Evolutionary conservation across 2,888 invertebrate species (phyloP).

Genomic region (Actias luna): DNA sequence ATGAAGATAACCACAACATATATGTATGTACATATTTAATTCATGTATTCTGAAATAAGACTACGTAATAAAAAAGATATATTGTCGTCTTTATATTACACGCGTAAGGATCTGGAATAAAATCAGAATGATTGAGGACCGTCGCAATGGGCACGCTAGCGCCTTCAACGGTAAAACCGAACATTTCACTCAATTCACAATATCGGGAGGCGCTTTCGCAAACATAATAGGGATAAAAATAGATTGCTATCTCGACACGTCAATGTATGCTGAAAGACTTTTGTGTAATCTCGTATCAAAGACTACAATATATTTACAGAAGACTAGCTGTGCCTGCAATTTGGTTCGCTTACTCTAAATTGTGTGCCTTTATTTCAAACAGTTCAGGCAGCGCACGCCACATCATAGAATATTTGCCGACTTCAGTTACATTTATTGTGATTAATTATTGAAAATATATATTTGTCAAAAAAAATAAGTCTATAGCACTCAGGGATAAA

Average conservation of each 20-base stretch:
- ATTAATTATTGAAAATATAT: too few species aligned
- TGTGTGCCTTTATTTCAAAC: too few species aligned
- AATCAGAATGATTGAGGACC: constrained; percentile 28
- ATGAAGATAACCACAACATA: background rate
- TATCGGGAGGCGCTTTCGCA: constrained; percentile 15
- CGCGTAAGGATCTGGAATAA: constrained; percentile 27
- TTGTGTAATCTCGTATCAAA: background rate
- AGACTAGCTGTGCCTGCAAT: too few species aligned
- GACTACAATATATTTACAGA: background rate
- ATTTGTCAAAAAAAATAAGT: too few species aligned
- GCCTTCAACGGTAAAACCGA: constrained; percentile 2
- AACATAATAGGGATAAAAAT: constrained; percentile 28
- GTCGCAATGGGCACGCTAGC: background rate
- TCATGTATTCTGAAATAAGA: constrained; percentile 32
- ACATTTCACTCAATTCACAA: constrained; percentile 11
- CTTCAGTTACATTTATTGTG: too few species aligned
- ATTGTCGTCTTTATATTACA: constrained; percentile 25
- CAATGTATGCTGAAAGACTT: background rate
- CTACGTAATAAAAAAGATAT: constrained; percentile 35
- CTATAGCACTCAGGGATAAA: too few species aligned
- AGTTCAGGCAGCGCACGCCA: too few species aligned
- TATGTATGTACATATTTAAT: constrained; percentile 24
- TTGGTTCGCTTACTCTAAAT: too few species aligned
- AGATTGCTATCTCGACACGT: constrained; percentile 2
- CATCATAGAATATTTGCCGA: too few species aligned